Conservation (phyloP, 2,797 vertebrate species). For the Macropodus opercularis region DNA sequence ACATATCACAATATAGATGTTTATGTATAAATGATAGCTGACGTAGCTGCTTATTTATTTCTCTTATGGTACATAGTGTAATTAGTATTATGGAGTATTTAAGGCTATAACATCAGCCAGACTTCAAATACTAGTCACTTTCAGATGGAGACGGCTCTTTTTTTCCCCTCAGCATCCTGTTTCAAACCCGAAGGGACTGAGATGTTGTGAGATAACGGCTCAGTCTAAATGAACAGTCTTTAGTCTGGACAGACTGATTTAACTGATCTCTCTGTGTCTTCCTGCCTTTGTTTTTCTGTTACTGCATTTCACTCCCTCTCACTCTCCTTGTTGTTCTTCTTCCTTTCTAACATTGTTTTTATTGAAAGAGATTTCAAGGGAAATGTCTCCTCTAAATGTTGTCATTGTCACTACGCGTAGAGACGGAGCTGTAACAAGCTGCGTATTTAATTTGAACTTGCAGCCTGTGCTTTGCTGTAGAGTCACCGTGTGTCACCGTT, state of each 20-base stretch:
- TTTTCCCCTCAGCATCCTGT: conserved; percentile 51
- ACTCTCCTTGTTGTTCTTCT: background rate
- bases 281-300: conserved; percentile 14
- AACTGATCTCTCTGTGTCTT: conserved; percentile 48
- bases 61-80: no score
- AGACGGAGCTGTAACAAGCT: background rate
- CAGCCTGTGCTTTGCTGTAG: background rate
- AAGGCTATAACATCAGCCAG: no score
- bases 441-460: conserved; percentile 1
- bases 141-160: conserved; percentile 15
- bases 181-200: conserved; percentile 43
- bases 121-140: no score
- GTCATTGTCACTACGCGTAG: background rate
- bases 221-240: conserved; percentile 69
- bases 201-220: conserved; percentile 59
- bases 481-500: background rate
- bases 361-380: conserved; percentile 5
- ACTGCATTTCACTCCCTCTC: conserved; percentile 1
- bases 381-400: background rate
- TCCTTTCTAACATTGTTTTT: background rate
- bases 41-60: no score
- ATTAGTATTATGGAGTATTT: conserved; percentile 6
- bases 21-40: no score
- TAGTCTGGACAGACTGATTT: conserved; percentile 61
- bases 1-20: no score